Percentiles rank a stretch among this genome's conserved stretches.
These are phyloP conservation scores for Synergus japonicus DNA, from an alignment of 2,888 invertebrate species.

Conservation along the genomic window DNA sequence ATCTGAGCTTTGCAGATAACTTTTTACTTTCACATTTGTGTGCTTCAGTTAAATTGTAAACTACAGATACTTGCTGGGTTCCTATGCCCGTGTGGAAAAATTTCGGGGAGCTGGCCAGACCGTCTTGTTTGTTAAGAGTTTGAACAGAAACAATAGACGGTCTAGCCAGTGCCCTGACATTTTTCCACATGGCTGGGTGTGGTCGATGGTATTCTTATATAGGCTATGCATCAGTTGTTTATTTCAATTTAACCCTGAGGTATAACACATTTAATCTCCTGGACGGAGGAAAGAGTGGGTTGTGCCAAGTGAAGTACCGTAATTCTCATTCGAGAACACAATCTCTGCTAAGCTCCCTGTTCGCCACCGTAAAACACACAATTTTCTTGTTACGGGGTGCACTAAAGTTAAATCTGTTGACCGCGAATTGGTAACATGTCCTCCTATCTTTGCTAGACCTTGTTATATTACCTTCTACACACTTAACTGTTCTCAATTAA, in stretches of 20 bases:
- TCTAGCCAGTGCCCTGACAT: no score
- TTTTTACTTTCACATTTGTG: no score
- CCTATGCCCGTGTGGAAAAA: no score
- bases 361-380: slow-evolving; percentile 15
- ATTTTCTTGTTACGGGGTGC: slow-evolving; percentile 16
- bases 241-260: not conserved
- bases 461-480: not conserved
- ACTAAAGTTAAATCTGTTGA: slow-evolving; percentile 35
- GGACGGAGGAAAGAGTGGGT: not conserved
- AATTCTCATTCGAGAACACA: not conserved
- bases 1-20: no score
- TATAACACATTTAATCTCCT: not conserved
- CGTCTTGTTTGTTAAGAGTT: no score
- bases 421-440: slow-evolving; percentile 24
- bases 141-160: no score
- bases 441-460: not conserved
- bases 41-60: no score
- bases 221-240: not conserved
- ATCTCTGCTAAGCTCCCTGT: slow-evolving; percentile 24
- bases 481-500: slow-evolving; percentile 2
- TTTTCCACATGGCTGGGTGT: no score
- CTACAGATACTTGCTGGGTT: not conserved
- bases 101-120: no score
- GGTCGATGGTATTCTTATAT: not conserved
- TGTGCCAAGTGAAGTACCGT: slow-evolving; percentile 7